A percentile compares a stretch with the other conserved stretches of the same genome.
These are phyloP conservation scores for Drosophila orena DNA, from an alignment of 1,140 invertebrate species.

Conservation along the genomic window DNA sequence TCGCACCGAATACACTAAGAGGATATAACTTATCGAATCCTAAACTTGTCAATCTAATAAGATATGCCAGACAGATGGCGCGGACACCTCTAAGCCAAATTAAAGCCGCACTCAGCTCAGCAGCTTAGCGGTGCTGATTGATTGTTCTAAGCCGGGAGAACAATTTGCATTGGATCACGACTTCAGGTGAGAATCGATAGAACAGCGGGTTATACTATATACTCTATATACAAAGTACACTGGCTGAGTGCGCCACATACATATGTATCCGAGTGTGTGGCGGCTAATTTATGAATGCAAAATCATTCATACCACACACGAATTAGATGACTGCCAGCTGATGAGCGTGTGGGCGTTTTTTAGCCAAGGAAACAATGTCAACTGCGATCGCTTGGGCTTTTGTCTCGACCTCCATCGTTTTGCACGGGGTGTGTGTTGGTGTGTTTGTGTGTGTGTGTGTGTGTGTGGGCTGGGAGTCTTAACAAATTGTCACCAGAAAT, in stretches of 20 bases:
- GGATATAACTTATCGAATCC: conserved; percentile 46
- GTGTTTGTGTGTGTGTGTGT: neutral
- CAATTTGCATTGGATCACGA: conserved; percentile 79
- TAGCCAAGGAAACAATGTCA: conserved; percentile 60
- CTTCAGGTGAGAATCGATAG: conserved; percentile 21
- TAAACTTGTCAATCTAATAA: conserved; percentile 73
- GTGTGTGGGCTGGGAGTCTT: conserved; percentile 49
- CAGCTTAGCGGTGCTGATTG: conserved; percentile 59
- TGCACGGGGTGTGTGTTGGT: neutral
- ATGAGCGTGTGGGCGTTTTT: conserved; percentile 44
- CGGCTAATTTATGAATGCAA: conserved; percentile 81
- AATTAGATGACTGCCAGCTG: conserved; percentile 68
- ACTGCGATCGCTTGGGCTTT: conserved; percentile 39
- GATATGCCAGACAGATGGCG: conserved; percentile 64
- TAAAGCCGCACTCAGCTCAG: conserved; percentile 53
- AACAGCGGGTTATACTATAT: neutral
- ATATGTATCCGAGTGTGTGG: conserved; percentile 54
- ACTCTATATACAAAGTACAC: conserved; percentile 1
- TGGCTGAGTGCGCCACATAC: conserved; percentile 56
- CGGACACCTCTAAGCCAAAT: conserved; percentile 73
- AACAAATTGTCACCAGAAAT: conserved; percentile 50
- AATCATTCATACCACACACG: conserved; percentile 71
- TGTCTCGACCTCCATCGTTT: conserved; percentile 15
- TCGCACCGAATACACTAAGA: conserved; percentile 33
- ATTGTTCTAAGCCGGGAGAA: conserved; percentile 53